Base-by-base conservation (phyloP, 1,140 invertebrate genomes). In the Drosophila ogumai region DNA sequence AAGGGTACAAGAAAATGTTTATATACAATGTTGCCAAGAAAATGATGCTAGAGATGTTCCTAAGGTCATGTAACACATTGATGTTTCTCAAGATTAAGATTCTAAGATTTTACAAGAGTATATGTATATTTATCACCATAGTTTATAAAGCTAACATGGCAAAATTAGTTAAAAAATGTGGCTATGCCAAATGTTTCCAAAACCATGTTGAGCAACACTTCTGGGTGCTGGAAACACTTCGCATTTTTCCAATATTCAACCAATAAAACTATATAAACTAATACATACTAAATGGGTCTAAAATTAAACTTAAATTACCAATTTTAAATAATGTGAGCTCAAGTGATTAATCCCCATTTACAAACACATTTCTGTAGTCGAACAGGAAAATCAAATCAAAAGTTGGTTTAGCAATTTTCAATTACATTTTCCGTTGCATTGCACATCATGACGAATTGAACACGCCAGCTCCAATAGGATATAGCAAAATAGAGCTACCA, bases 371-470 rank as follows among this genome's bases (percentile, higher is more conserved):
- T 43, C 34, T 32, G 15, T 41, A 31, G 38, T 25, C n/a, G n/a
- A 41, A 44, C 66, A 58, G 68, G 67, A 72, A 72, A 72, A 72
- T 50, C 68, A 40, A 71, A 71, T 71, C 68, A 58, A 15, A 22
- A 58, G 13, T 15, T 31, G 44, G 38, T 69, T 67, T 40, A 19
- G 54, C 43, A 72, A 72, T 47, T 36, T 72, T 41, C 43, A 58
- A 72, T 71, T 72, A 49, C 36, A 71, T 72, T 72, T 72, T 72
- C 66, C 68, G 68, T 59, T 59, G 36, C 43, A 71, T 71, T 71
- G 65, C 49, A 49, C 44, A 49, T 32, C 32, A 63, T 8, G 6
- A 31, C 57, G 31, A 50, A 58, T 58, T 44, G 43, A 22, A 72
- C 69, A 72, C 54, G 69, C 66, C 36, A 67, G 36, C 61, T 31